These are phyloP conservation scores for Hoplodrina blanda DNA, from an alignment of 2,888 invertebrate species.

Conservation along the genomic window DNA sequence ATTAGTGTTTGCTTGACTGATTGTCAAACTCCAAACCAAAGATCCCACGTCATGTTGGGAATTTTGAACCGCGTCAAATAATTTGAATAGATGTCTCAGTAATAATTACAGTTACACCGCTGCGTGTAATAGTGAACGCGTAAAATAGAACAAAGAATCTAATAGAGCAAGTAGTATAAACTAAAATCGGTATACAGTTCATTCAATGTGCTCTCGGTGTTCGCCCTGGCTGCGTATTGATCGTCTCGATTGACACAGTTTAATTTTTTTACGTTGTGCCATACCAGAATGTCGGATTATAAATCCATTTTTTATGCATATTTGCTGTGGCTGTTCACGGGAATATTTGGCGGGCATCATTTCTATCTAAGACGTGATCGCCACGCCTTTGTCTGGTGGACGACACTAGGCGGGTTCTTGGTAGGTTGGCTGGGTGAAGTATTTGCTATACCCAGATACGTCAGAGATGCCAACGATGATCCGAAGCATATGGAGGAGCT, in stretches of 20 bases:
- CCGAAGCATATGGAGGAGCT: slow-evolving; percentile 92
- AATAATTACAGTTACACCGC: slow-evolving; percentile 20
- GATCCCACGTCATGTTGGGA: slow-evolving; percentile 59
- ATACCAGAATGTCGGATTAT: slow-evolving; percentile 65
- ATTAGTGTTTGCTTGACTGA: neutral
- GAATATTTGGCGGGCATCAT: slow-evolving; percentile 97
- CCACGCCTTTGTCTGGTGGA: slow-evolving; percentile 97
- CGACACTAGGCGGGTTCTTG: slow-evolving; percentile 96
- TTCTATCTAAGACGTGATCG: slow-evolving; percentile 96
- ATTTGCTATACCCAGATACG: slow-evolving; percentile 96
- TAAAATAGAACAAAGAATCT: neutral
- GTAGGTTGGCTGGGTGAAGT: slow-evolving; percentile 97
- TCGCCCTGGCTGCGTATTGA: neutral
- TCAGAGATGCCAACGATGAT: slow-evolving; percentile 95
- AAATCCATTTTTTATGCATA: slow-evolving; percentile 94
- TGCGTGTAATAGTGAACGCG: neutral
- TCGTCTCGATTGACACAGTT: slow-evolving; percentile 16
- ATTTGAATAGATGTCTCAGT: slow-evolving; percentile 3
- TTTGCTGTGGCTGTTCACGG: slow-evolving; percentile 96
- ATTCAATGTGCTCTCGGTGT: neutral
- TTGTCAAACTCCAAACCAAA: slow-evolving; percentile 20
- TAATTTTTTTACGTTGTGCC: slow-evolving; percentile 18
- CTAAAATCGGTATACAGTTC: neutral
- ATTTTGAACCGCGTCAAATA: slow-evolving; percentile 28
- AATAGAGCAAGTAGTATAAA: neutral